phyloP scores from a whole-genome alignment of 2,888 invertebrate species.

The Pseudococcus longispinus region DNA sequence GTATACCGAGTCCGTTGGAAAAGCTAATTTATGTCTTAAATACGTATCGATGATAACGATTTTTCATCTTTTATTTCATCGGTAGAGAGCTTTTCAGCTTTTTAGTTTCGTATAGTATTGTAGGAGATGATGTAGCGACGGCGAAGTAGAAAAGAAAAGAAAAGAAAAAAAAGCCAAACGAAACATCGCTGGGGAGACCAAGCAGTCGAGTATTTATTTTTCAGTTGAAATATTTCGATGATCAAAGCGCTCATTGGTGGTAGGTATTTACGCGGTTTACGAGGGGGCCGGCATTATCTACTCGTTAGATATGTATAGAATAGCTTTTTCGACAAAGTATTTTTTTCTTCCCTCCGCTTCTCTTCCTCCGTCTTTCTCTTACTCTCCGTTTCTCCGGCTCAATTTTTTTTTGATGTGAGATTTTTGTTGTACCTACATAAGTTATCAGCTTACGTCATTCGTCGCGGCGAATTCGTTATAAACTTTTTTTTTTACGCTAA shows the following conservation, averaged over 20 bases:
- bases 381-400: not conserved
- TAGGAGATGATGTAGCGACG: not conserved
- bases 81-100: not conserved
- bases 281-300: not conserved
- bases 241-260: not conserved
- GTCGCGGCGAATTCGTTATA: not conserved
- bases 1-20: not conserved
- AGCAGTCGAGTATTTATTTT: constrained; percentile 1
- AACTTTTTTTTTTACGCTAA: not conserved
- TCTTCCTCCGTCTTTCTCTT: not conserved
- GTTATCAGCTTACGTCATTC: not conserved
- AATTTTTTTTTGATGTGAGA: not conserved
- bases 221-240: not conserved
- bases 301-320: not conserved
- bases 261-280: not conserved
- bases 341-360: not conserved
- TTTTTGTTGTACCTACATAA: not conserved
- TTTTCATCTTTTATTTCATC: not conserved
- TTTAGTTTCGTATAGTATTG: not conserved
- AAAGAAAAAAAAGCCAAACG: not conserved
- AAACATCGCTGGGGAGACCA: not conserved
- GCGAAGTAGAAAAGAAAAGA: not conserved
- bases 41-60: not conserved
- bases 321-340: not conserved
- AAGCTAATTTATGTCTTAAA: not conserved